Conservation (phyloP, 2,888 invertebrate species). For the Criorhina ranunculi region DNA sequence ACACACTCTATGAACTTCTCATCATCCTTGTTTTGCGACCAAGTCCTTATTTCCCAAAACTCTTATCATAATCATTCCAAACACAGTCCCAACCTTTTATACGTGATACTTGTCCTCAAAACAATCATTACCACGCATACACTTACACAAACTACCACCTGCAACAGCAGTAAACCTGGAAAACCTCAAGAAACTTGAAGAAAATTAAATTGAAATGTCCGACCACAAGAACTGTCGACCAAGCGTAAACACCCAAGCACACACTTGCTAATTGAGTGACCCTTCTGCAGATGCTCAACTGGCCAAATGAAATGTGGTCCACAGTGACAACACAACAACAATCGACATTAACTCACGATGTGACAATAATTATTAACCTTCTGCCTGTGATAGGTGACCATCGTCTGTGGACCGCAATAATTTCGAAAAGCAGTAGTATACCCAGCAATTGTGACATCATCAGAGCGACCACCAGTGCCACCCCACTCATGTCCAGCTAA, state of each 20-base stretch:
- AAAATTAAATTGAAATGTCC: constrained; percentile 76
- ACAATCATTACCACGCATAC: constrained; percentile 32
- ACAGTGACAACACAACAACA: constrained; percentile 55
- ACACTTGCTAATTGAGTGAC: constrained; percentile 77
- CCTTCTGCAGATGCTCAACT: constrained; percentile 73
- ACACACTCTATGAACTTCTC: constrained; percentile 32
- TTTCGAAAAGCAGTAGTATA: constrained; percentile 43
- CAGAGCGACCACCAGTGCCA: constrained; percentile 53
- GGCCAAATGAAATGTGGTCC: constrained; percentile 72
- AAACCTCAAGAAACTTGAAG: constrained; percentile 74
- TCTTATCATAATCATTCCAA: constrained; percentile 2
- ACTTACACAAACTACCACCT: not conserved
- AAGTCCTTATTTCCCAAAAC: constrained; percentile 28
- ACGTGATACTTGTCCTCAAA: constrained; percentile 6
- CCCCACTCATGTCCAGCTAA: constrained; percentile 45
- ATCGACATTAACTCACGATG: constrained; percentile 69
- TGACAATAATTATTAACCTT: constrained; percentile 74
- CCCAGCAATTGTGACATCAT: constrained; percentile 73
- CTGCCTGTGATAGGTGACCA: constrained; percentile 53
- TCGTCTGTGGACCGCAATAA: constrained; percentile 69
- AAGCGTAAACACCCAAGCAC: constrained; percentile 75
- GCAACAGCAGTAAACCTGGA: constrained; percentile 11
- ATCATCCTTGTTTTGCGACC: constrained; percentile 30
- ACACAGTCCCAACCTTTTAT: constrained; percentile 2
- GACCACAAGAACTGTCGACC: constrained; percentile 73